Evolutionary conservation across 1,140 invertebrate species (phyloP).

Genomic region (Physella acuta): DNA sequence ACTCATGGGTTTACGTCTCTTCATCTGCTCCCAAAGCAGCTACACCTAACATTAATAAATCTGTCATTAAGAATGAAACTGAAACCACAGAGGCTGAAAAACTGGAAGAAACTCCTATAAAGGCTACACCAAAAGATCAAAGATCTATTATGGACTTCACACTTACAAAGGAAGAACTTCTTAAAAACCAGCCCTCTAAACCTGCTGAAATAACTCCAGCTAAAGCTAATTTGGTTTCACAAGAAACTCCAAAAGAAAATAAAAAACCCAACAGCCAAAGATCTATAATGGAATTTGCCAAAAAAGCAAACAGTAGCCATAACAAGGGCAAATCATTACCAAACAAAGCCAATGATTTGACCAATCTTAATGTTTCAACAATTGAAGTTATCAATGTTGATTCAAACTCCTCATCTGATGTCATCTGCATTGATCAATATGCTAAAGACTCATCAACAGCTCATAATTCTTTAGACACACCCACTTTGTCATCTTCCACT

Average conservation of each 20-base stretch:
- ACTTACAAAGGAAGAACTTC: neutral
- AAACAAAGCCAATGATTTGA: too few relatives aligned
- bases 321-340: too few relatives aligned
- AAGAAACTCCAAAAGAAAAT: conserved; percentile 2
- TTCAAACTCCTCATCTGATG: too few relatives aligned
- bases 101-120: neutral
- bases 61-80: neutral
- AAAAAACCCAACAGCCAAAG: conserved; percentile 21
- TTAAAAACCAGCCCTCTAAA: neutral
- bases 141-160: conserved; percentile 31
- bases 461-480: too few relatives aligned
- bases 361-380: too few relatives aligned
- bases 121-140: conserved; percentile 24
- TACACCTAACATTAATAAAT: conserved; percentile 11
- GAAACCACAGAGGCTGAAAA: neutral
- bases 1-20: conserved; percentile 23
- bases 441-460: too few relatives aligned
- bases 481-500: too few relatives aligned
- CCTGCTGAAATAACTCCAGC: neutral
- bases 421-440: too few relatives aligned
- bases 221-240: neutral
- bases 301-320: conserved; percentile 3
- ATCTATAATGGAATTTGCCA: conserved; percentile 28
- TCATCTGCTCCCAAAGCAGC: conserved; percentile 1
- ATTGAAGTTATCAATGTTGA: too few relatives aligned